Evolutionary conservation across 1,140 invertebrate genomes (phyloP), one percentile per base, ranked within the genome.

Genomic region (Sycophaga agraensis): DNA sequence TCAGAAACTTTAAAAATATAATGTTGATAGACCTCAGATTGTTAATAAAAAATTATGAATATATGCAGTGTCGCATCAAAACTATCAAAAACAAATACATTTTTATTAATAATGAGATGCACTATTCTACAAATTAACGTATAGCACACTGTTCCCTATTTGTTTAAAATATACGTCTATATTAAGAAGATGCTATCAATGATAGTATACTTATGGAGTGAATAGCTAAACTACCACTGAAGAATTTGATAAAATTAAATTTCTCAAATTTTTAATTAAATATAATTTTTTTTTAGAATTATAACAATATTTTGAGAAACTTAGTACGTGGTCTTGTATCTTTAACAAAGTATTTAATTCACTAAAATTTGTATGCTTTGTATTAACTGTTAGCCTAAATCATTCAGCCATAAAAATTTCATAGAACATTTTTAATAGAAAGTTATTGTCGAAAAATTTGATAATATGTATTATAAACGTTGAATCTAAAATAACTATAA

Each of bases 41-140:
- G n/a, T 24, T 26, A 1, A 46, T 12, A 4, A 45, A 7, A 46
- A 43, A 43, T 21, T 21, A 21, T 11, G 17, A 37, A 22, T 9
- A 24, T 40, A 40, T 26, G 31, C 4, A 53, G n/a, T 19, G 24
- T 40, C 4, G 17, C 37, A 17, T 26, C 12, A 16, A 35, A 28
- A 40, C 8, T 14, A 7, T 53, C 26, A 17, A 11, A 53, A 51
- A 51, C 2, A 28, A 39, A 6, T 19, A n/a, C n/a, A 17, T 19
- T 49, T 34, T 24, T n/a, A 26, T 49, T 16, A 17, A 19, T 34
- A 42, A 28, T 42, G 11, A 43, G 26, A 31, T 55, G 16, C 51
- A 55, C 24, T 55, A 55, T 43, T 28, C 39, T 43, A 55, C 21
- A 6, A 31, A 40, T 39, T 46, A 46, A 46, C 21, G 24, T n/a